A percentile compares a stretch with the other conserved stretches of the same genome.
These are phyloP conservation scores for Hiodon tergisus DNA, from an alignment of 2,113 vertebrate genomes.

Conservation along the genomic window DNA sequence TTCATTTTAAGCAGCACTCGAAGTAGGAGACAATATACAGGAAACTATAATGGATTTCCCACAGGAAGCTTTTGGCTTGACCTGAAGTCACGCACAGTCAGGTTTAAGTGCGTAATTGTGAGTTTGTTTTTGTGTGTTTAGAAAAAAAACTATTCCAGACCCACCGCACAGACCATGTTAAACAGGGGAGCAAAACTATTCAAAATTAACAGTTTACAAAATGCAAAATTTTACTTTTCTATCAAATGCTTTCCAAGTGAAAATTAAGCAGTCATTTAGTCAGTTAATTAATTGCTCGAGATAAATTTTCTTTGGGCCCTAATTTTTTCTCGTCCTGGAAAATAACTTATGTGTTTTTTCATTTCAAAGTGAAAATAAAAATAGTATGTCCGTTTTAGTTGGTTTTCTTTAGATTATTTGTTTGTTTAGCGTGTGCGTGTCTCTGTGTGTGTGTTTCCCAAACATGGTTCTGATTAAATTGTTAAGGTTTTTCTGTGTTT, in stretches of 20 bases:
- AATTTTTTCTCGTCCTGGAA: conserved; percentile 20
- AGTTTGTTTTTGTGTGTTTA: not conserved
- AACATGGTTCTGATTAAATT: conserved; percentile 42
- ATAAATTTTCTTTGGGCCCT: not conserved
- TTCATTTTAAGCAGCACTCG: not conserved
- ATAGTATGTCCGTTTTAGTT: not conserved
- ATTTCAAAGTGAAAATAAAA: too few species aligned
- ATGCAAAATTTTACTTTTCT: not conserved
- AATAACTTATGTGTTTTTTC: not conserved
- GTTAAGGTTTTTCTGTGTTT: conserved; percentile 43
- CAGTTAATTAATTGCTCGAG: not conserved
- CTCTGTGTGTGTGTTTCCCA: conserved; percentile 36
- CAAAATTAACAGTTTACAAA: not conserved
- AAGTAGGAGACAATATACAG: not conserved
- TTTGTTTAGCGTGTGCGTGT: conserved; percentile 31
- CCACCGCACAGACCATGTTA: not conserved
- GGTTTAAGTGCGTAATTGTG: not conserved
- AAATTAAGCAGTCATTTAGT: not conserved
- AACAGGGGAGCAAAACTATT: not conserved
- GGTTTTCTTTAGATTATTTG: conserved; percentile 32
- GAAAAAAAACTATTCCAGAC: not conserved
- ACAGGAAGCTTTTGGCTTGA: not conserved
- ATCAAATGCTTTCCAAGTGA: not conserved
- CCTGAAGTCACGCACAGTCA: not conserved
- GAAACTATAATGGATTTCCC: not conserved